Conservation (phyloP, 2,113 vertebrate genomes). For the Microtus richardsoni region DNA sequence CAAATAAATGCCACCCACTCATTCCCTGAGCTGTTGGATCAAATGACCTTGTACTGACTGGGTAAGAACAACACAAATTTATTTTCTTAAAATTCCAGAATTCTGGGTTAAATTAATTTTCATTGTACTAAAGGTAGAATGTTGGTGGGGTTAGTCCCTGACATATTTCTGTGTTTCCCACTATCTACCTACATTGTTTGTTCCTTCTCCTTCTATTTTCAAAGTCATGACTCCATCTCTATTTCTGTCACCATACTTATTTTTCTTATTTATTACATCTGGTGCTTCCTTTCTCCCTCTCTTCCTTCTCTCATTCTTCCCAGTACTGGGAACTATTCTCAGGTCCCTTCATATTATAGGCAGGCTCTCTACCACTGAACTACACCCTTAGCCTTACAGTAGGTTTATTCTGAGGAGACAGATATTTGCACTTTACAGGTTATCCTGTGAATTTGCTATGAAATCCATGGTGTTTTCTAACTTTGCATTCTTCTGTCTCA, state of each 20-base stretch:
- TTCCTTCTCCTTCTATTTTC: background rate
- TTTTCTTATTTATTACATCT: background rate
- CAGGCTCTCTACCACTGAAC: background rate
- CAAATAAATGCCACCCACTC: background rate
- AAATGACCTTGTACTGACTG: background rate
- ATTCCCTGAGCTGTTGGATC: background rate
- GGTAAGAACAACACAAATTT: background rate
- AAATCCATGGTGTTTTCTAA: background rate
- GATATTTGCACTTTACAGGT: background rate
- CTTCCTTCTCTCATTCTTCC: background rate
- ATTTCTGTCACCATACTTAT: background rate
- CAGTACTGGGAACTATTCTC: background rate
- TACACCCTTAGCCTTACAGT: no score
- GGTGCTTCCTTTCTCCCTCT: background rate
- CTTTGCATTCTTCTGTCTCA: background rate
- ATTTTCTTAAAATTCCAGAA: background rate
- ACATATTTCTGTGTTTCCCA: background rate
- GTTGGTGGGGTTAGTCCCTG: rapidly evolving
- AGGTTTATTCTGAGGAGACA: background rate
- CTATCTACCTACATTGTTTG: background rate
- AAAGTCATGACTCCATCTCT: background rate
- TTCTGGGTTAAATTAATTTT: background rate
- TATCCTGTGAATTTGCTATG: background rate
- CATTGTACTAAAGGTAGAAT: background rate
- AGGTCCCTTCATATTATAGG: background rate